Conservation (phyloP, 2,888 invertebrate species). For the Eurytoma adleriae region DNA sequence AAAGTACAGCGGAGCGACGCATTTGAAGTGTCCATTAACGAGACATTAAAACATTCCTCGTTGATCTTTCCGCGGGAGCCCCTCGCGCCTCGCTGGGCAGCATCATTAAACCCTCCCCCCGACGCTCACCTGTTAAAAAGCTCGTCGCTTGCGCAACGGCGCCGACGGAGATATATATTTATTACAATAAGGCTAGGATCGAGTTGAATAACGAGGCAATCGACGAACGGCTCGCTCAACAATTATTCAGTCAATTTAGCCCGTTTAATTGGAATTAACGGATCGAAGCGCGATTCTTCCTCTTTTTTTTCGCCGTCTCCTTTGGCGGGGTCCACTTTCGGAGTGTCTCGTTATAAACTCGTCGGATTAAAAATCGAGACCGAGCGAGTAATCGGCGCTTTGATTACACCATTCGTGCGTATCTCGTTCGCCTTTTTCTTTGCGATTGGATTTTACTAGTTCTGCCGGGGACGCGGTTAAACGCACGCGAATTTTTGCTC, state of each 20-base stretch:
- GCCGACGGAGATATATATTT: not conserved
- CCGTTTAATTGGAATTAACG: conserved; percentile 30
- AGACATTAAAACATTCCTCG: conserved; percentile 9
- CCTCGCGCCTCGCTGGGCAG: not conserved
- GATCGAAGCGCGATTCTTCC: not conserved
- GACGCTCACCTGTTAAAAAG: not conserved
- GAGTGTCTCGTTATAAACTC: conserved; percentile 3
- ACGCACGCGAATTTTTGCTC: conserved; percentile 22
- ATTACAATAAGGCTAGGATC: not conserved
- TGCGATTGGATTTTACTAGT: conserved; percentile 30
- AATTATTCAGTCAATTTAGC: conserved; percentile 21
- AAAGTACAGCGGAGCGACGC: not conserved
- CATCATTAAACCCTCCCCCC: conserved; percentile 32
- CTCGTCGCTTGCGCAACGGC: not conserved
- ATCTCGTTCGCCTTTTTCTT: not conserved
- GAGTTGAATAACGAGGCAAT: conserved; percentile 25
- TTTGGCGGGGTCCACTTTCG: not conserved
- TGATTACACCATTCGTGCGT: conserved; percentile 32
- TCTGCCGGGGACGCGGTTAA: not conserved
- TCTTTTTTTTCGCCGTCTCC: not conserved
- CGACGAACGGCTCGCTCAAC: conserved; percentile 1
- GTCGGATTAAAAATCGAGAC: not conserved
- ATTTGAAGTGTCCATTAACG: conserved; percentile 21
- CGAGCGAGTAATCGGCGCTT: conserved; percentile 31
- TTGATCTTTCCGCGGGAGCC: not conserved